Evolutionary conservation across 2,113 vertebrate genomes (phyloP), one percentile per base, ranked within the genome.

Genomic region (Jacana jacana): DNA sequence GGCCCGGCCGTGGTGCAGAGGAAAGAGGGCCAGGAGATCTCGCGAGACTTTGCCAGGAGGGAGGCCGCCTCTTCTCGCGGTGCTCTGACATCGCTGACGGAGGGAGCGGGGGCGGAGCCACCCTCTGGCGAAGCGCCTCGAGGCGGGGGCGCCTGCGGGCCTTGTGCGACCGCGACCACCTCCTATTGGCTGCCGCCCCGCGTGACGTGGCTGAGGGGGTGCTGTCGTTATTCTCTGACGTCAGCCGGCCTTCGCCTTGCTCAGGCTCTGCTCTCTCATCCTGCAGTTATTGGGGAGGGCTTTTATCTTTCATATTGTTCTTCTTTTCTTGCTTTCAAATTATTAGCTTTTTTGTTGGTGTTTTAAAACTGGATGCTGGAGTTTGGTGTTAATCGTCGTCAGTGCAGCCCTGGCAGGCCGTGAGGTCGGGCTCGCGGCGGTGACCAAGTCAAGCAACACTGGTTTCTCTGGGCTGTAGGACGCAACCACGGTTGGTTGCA

Each of bases 241-340:
- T 63, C n/a, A 11, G 28, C 42, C 9, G 1, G 31, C 2, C 10
- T 6, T 17, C 7, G 10, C 30, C 10, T 19, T 16, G 5, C 18
- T 27, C 39, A 10, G 60, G 5, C 37, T 30, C 35, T 10, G 11
- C 22, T 25, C 17, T 16, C 10, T 27, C 12, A 2, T 19, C 23
- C 9, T 40, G 3, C 12, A 7, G 48, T 42, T 70, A 37, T 54
- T 35, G 7, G 12, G 40, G 23, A 66, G 6, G 0, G 10, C 35
- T 55, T 17, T 33, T 70, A 3, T 2, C 17, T 66, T 39, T 11
- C 0, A 0, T 10, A 7, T 20, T 11, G 57, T 55, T 33, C 5
- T 33, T 58, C 10, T 35, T 20, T 64, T 25, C 17, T 23, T 39
- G 16, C n/a, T 83, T 35, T 42, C 19, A 68, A 27, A 24, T 23